Evolutionary conservation across 2,113 vertebrate genomes (phyloP), one percentile per base, ranked within the genome.

Genomic region (Sander vitreus): DNA sequence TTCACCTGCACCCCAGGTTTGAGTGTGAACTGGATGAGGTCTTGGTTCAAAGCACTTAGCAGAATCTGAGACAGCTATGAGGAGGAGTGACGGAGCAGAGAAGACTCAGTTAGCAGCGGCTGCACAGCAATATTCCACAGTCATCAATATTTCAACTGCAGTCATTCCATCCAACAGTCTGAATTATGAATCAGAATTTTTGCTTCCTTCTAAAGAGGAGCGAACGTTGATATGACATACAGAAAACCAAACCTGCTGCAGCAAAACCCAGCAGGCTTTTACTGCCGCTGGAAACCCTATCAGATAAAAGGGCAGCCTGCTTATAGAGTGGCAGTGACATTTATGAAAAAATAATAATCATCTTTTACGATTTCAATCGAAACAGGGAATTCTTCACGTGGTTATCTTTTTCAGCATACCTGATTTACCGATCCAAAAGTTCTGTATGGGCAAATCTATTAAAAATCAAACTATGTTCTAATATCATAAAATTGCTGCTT

Each of bases 1-100:
- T 94, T 93, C 73, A 94, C 91, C 89, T 91, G 89, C 75, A 93
- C 85, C 70, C 93, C 92, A 0, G 90, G 90, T 47, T 76, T 92
- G 84, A 94, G 81, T 59, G 90, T 83, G 76, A 94, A 93, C 93
- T 92, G 90, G 87, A 94, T 79, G 58, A 94, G 91, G 86, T 94
- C 94, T 63, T 94, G 94, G 90, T 94, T 94, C 72, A 94, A 75
- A 82, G 94, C 94, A 91, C 92, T 94, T 84, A 94, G 87, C 90
- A 94, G 85, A 75, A 94, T 92, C 86, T 93, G 90, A 65, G 91
- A 94, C 66, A 94, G 91, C 93, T 94, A 62, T 33, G 71, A 88
- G 81, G 59, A 69, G 78, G 80, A 83, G 87, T 81, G 87, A 88
- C 72, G 80, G 78, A 88, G 84, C 57, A 68, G 74, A 85, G 86